Conservation (phyloP, 2,113 vertebrate genomes). For the Leptosomus discolor region DNA sequence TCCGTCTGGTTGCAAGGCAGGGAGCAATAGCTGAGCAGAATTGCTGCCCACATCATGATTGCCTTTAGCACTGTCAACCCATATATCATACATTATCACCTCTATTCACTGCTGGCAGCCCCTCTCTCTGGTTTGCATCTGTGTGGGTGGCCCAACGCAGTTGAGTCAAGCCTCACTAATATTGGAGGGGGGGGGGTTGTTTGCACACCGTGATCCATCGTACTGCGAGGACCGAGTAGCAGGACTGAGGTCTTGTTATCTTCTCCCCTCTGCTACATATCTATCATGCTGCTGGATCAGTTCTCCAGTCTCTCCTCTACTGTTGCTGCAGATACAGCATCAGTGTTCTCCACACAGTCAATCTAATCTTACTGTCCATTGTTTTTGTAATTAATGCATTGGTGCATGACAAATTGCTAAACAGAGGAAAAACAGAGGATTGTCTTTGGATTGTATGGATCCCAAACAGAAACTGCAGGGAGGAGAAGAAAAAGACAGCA, state of each 20-base stretch:
- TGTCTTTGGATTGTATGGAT: background rate
- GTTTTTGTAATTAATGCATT: slow-evolving; percentile 52
- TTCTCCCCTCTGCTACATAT: background rate
- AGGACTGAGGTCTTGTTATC: background rate
- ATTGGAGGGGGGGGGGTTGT: background rate
- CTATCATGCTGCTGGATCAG: background rate
- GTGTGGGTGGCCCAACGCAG: background rate
- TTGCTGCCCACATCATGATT: background rate
- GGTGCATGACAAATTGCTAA: background rate
- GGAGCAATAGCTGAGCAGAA: background rate
- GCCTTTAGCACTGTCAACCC: background rate
- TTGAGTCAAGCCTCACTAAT: background rate
- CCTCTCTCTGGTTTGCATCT: background rate
- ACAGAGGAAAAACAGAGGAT: background rate
- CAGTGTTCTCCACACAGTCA: background rate
- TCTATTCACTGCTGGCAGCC: background rate
- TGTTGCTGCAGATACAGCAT: background rate
- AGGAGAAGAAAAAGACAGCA: slow-evolving; percentile 23
- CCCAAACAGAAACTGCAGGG: background rate
- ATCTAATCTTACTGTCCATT: slow-evolving; percentile 48
- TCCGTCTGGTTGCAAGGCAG: background rate
- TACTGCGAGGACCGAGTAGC: background rate
- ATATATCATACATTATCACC: background rate
- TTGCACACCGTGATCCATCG: background rate
- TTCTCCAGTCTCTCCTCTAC: background rate